Evolutionary conservation across 2,797 vertebrate species (phyloP).

Genomic region (Urocyon cinereoargenteus): DNA sequence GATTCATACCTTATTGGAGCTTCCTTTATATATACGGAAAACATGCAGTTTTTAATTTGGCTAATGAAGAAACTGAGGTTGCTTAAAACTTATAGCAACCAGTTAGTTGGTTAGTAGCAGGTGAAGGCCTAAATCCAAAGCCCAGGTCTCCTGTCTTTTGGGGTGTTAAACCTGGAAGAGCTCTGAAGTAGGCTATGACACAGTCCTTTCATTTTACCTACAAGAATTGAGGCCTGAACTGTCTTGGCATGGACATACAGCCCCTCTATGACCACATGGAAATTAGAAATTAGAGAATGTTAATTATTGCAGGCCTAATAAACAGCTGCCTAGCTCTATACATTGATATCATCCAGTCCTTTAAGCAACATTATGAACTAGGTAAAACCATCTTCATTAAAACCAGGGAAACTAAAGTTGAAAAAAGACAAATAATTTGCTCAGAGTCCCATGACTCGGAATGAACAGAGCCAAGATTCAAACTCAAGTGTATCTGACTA

Average conservation of each 20-base stretch:
- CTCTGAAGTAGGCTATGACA: not conserved
- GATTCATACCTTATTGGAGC: not conserved
- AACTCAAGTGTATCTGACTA: not conserved
- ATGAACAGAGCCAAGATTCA: not conserved
- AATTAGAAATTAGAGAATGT: not conserved
- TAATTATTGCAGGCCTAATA: not conserved
- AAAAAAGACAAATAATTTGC: not conserved
- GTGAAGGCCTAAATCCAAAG: not conserved
- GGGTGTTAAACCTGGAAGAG: not conserved
- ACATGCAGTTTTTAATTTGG: not conserved
- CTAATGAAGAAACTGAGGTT: not conserved
- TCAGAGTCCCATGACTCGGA: not conserved
- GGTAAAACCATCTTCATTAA: not conserved
- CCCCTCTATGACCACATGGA: not conserved
- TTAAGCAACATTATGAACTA: not conserved
- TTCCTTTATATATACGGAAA: not conserved
- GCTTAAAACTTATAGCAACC: not conserved
- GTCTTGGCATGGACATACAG: not conserved
- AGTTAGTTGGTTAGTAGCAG: not conserved
- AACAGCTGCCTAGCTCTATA: not conserved
- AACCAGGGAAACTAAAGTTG: not conserved
- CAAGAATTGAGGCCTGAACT: not conserved
- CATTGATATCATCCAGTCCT: not conserved
- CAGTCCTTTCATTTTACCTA: not conserved
- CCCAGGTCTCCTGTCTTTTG: not conserved